A percentile compares a stretch with the other conserved stretches of the same genome.
phyloP scores from a whole-genome alignment of 2,888 invertebrate genomes.

The Trypoxylon attenuatum region DNA sequence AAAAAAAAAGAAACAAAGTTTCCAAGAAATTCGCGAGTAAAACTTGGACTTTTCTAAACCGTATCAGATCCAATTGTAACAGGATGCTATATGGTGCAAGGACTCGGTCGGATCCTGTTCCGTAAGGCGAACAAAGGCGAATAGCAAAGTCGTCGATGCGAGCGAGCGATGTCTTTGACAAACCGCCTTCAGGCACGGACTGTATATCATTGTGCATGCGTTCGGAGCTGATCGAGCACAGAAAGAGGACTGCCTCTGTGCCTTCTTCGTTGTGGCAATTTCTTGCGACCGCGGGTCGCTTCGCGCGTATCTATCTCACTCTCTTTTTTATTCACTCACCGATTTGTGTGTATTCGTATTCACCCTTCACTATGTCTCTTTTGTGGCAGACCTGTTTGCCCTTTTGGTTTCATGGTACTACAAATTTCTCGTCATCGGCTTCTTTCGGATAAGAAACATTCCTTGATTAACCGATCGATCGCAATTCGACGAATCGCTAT shows the following conservation, averaged over 20 bases:
- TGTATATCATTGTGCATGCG: slow-evolving; percentile 54
- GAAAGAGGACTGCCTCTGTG: slow-evolving; percentile 29
- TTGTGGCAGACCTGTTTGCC: no score
- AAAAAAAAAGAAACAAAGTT: no score
- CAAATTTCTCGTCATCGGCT: no score
- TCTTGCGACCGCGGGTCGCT: slow-evolving; percentile 23
- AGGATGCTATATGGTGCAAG: neutral
- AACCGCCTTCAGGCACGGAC: slow-evolving; percentile 48
- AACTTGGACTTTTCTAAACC: no score
- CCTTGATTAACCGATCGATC: no score
- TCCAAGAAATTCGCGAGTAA: no score
- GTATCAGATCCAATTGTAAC: neutral
- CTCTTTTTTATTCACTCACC: neutral
- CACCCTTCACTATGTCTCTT: neutral
- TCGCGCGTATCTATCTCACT: neutral
- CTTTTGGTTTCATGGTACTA: no score
- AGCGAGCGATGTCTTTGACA: slow-evolving; percentile 17
- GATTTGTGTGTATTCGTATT: neutral
- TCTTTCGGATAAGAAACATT: no score
- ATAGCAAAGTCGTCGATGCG: slow-evolving; percentile 37
- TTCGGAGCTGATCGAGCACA: slow-evolving; percentile 40
- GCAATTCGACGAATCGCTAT: no score
- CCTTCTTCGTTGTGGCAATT: slow-evolving; percentile 22
- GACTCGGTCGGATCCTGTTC: no score
- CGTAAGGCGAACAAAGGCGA: no score